Evolutionary conservation across 2,113 vertebrate genomes (phyloP).

Genomic region (Diphyllodes magnificus): DNA sequence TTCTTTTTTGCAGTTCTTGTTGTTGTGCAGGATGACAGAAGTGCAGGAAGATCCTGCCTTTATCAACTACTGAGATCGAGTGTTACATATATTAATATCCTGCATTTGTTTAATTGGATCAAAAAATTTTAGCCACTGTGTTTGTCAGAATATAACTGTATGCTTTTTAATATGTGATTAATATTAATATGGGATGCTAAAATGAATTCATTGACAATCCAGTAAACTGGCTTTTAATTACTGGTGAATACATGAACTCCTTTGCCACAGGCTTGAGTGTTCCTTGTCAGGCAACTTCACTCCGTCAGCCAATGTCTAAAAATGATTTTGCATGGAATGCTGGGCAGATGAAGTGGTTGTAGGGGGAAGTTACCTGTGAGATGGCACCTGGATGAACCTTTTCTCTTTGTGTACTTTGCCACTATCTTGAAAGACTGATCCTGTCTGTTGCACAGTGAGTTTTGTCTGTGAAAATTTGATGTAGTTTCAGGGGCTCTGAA

Average conservation of each 20-base stretch:
- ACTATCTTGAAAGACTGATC: not conserved
- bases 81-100: not conserved
- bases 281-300: not conserved
- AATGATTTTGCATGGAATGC: not conserved
- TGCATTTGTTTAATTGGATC: not conserved
- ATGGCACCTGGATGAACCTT: not conserved
- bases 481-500: constrained; percentile 67
- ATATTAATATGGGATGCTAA: not conserved
- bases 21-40: not conserved
- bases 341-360: not conserved
- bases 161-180: not conserved
- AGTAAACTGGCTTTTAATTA: not conserved
- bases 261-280: not conserved
- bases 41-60: constrained; percentile 8
- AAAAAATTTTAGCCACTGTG: not conserved
- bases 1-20: constrained; percentile 11
- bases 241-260: not conserved
- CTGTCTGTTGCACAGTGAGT: constrained; percentile 28
- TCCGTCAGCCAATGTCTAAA: not conserved
- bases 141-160: not conserved
- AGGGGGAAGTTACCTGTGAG: not conserved
- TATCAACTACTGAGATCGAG: not conserved
- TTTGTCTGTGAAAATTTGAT: constrained; percentile 30
- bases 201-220: not conserved
- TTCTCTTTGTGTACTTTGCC: not conserved